phyloP scores from a whole-genome alignment of 2,797 vertebrate genomes.

The Crypturellus tataupa region DNA sequence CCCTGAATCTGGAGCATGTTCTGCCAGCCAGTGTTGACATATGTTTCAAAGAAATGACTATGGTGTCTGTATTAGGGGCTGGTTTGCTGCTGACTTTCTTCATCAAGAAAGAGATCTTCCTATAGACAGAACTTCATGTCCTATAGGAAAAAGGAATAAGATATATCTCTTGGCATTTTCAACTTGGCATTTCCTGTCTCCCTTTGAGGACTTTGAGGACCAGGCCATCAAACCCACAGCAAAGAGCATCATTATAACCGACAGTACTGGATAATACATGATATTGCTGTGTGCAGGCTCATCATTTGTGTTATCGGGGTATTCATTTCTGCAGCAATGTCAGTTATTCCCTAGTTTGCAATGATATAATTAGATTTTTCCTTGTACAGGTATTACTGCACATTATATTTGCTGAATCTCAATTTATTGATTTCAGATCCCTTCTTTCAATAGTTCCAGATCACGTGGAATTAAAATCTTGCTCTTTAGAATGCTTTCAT shows the following conservation, averaged over 20 bases:
- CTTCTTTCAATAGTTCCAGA: background rate
- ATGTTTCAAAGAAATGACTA: background rate
- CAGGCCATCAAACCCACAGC: background rate
- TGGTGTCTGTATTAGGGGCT: background rate
- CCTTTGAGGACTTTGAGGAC: background rate
- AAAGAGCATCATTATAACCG: background rate
- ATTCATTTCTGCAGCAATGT: background rate
- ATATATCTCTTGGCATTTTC: rapidly evolving
- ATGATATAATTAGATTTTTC: too few relatives aligned
- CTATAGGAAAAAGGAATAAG: background rate
- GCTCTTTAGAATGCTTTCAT: rapidly evolving
- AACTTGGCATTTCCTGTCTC: background rate
- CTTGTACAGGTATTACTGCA: background rate
- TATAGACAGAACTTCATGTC: background rate
- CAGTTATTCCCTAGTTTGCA: background rate
- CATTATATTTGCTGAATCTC: background rate
- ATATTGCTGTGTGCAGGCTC: background rate
- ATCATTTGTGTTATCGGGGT: background rate
- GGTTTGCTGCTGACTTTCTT: background rate
- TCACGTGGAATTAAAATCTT: background rate
- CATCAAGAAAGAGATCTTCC: background rate
- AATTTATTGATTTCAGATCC: background rate
- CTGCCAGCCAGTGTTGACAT: slow-evolving; percentile 2
- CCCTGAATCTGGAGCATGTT: background rate
- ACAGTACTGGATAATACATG: background rate